Evolutionary conservation across 2,113 vertebrate genomes (phyloP), one percentile per base, ranked within the genome.

Genomic region (Ameiurus melas): DNA sequence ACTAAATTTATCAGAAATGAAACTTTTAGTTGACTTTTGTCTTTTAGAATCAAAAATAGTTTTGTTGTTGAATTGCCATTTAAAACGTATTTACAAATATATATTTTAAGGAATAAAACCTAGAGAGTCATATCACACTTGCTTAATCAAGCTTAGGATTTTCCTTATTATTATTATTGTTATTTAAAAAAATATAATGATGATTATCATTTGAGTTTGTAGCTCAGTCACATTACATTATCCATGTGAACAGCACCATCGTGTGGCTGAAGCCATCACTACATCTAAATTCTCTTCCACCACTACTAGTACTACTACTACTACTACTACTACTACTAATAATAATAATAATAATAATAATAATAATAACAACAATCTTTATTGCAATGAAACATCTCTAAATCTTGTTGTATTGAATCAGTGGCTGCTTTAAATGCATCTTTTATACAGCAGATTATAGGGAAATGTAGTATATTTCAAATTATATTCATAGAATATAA

Each of bases 181-280:
- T 47, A 7, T 39, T 36, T 71, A 10, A 39, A 36, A 20, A 71
- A 8, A 39, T 5, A n/a, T 16, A 30, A 43, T 43, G 5, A 39
- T 39, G 4, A 43, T 43, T 17, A 3, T 68, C 13, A 57, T 57
- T 80, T 58, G 79, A 36, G 30, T 20, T 57, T 33, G 80, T 22
- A 82, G 20, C 25, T 25, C 36, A 16, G 14, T 12, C 20, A 3
- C 20, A 1, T 70, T 12, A 33, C 13, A 55, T 81, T 57, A 14
- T 25, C 66, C 33, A 88, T 80, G 83, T 17, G 25, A 85, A 70
- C 66, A 70, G 47, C 87, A 58, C 87, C 83, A 68, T 75, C 83
- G 1, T 57, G 87, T 85, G 87, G 30, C 83, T 27, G 16, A 80
- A 25, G 1, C 4, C 7, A 27, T 39, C 6, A 71, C 43, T 70